phyloP scores from a whole-genome alignment of 2,888 invertebrate genomes.

The Ennomos fuscantarius region DNA sequence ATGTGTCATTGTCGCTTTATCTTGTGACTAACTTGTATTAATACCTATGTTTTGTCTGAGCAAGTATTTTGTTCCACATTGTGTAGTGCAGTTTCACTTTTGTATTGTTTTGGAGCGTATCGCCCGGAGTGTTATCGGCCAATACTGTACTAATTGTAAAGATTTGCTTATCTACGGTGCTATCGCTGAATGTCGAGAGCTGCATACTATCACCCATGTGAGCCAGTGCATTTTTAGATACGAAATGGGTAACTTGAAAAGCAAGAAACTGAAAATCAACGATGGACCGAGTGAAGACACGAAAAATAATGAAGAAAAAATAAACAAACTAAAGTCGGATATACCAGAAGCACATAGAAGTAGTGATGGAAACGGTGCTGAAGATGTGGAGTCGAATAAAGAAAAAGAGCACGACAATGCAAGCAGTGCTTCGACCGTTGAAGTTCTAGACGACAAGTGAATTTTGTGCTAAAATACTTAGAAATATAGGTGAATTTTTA shows the following conservation, averaged over 20 bases:
- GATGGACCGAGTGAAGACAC: conserved; percentile 56
- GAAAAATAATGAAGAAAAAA: conserved; percentile 56
- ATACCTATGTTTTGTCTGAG: conserved; percentile 64
- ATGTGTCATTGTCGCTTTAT: conserved; percentile 79
- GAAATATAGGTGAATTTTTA: conserved; percentile 12
- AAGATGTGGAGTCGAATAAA: conserved; percentile 50
- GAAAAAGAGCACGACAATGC: conserved; percentile 70
- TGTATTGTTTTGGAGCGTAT: conserved; percentile 63
- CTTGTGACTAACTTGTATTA: conserved; percentile 61
- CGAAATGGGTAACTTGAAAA: conserved; percentile 77
- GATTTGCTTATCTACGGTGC: conserved; percentile 34
- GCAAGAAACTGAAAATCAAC: conserved; percentile 75
- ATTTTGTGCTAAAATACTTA: conserved; percentile 30
- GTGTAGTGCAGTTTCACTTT: conserved; percentile 69
- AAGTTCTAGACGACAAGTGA: conserved; percentile 79
- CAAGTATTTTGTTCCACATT: conserved; percentile 49
- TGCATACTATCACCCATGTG: conserved; percentile 35
- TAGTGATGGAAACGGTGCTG: conserved; percentile 41
- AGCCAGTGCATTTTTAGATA: conserved; percentile 46
- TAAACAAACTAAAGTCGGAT: conserved; percentile 68
- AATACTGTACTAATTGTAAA: conserved; percentile 40
- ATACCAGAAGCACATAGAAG: conserved; percentile 48
- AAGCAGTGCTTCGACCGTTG: conserved; percentile 79
- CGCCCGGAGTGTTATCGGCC: conserved; percentile 43
- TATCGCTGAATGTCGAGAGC: conserved; percentile 28